Conservation (phyloP, 2,888 invertebrate species). For the Anthophora plumipes region DNA sequence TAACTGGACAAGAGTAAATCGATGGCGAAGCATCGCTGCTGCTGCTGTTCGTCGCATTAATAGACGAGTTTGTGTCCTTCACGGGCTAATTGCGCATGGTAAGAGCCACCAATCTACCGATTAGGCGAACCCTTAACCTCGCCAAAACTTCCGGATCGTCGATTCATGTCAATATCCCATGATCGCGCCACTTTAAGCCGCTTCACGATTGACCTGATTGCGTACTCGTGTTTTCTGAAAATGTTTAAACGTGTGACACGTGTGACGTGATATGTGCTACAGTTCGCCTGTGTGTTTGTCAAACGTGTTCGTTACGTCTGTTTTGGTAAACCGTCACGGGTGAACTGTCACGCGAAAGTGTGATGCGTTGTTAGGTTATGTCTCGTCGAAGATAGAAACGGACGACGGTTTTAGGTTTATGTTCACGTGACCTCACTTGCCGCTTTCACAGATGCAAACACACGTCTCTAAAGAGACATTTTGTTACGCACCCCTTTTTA, state of each 20-base stretch:
- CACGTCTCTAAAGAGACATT: background rate
- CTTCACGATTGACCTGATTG: background rate
- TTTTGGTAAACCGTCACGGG: background rate
- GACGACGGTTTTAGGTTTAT: background rate
- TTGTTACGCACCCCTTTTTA: too few species aligned
- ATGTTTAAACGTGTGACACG: background rate
- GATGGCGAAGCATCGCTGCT: conserved; percentile 49
- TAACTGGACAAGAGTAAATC: conserved; percentile 49
- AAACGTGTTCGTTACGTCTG: background rate
- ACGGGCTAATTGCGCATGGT: conserved; percentile 11
- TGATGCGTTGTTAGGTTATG: background rate
- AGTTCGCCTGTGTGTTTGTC: background rate
- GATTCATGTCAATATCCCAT: conserved; percentile 11
- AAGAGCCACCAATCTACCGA: conserved; percentile 11
- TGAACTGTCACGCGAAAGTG: background rate
- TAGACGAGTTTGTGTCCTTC: conserved; percentile 49
- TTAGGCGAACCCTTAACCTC: conserved; percentile 33
- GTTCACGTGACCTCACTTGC: background rate
- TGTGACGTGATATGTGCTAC: background rate
- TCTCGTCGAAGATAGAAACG: background rate
- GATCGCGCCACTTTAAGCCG: background rate
- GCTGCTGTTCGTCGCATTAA: conserved; percentile 48
- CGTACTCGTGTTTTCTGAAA: background rate
- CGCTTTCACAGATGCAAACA: background rate
- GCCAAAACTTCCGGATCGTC: conserved; percentile 10